Evolutionary conservation across 2,113 vertebrate genomes (phyloP), one percentile per base, ranked within the genome.

Genomic region (Rhinolophus ferrumequinum): DNA sequence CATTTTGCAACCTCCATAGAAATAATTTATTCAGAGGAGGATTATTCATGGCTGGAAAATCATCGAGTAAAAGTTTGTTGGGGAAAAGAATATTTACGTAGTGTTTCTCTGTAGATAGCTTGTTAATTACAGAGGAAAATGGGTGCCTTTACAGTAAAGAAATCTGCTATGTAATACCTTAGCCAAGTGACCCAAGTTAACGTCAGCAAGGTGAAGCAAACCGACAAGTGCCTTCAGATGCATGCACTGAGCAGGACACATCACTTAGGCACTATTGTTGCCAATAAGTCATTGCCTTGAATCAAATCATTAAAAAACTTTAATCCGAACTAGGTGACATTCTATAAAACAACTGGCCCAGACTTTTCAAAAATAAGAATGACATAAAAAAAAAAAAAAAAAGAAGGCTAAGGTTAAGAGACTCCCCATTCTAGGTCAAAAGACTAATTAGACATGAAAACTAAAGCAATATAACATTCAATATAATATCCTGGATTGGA

Each of bases 281-380:
- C 50, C 73, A 90, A 30, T 56, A 70, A 91, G 62, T 24, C 21
- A 88, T 73, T 44, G 85, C 67, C 22, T 18, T 35, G 18, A 95
- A 79, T 90, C 15, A 91, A 96, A 73, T 95, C 11, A 80, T 93
- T 58, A 41, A 79, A 92, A 80, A 33, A 50, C n/a, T 88, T 80
- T 84, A 91, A 91, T 69, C 19, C 4, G 83, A 47, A 69, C 16
- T 60, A 38, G 50, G 44, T 88, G 58, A 56, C 10, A 92, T n/a
- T 88, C 58, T 91, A 73, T 3, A n/a, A 85, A 88, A 84, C 33
- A 87, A 60, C 12, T 62, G 8, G 22, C 18, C 11, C 11, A 24
- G 11, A 64, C 30, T 33, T 84, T 56, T 93, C 8, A 76, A 88
- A 91, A 93, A 79, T 73, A 93, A 44, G 3, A 54, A 66, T 87